Conservation (phyloP, 1,140 invertebrate genomes). For the Bombus waltoni region DNA sequence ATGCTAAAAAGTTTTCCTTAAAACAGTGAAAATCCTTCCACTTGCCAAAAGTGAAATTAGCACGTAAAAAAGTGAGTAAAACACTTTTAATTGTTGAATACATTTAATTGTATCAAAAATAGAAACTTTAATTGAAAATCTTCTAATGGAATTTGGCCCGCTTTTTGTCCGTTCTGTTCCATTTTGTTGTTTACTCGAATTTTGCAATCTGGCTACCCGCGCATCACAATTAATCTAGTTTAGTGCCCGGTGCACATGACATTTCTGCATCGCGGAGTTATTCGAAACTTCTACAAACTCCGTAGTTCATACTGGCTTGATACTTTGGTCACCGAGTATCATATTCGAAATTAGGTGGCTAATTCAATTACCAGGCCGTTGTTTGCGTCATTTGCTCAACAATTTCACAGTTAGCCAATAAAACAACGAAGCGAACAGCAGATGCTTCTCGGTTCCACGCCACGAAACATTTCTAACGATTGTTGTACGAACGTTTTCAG, state of each 20-base stretch:
- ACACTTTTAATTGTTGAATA: neutral
- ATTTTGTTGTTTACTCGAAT: neutral
- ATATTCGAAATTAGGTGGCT: slow-evolving; percentile 1
- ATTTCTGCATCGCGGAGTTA: neutral
- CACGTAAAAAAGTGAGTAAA: neutral
- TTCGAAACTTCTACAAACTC: slow-evolving; percentile 2
- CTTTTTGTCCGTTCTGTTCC: neutral
- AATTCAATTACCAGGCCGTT: neutral
- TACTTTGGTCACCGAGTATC: neutral
- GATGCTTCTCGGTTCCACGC: neutral
- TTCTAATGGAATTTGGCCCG: neutral
- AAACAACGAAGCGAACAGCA: neutral
- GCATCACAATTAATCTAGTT: slow-evolving; percentile 12
- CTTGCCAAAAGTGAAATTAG: too few relatives aligned
- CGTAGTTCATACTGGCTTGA: neutral
- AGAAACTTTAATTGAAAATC: neutral
- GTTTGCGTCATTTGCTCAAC: neutral
- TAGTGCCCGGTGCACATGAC: neutral
- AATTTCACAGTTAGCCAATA: neutral
- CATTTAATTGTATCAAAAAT: neutral
- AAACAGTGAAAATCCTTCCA: too few relatives aligned
- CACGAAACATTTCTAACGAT: neutral
- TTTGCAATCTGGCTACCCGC: neutral
- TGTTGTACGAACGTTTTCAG: neutral
- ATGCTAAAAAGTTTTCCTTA: too few relatives aligned